phyloP scores from a whole-genome alignment of 2,113 vertebrate species.

The Eulemur rufifrons region DNA sequence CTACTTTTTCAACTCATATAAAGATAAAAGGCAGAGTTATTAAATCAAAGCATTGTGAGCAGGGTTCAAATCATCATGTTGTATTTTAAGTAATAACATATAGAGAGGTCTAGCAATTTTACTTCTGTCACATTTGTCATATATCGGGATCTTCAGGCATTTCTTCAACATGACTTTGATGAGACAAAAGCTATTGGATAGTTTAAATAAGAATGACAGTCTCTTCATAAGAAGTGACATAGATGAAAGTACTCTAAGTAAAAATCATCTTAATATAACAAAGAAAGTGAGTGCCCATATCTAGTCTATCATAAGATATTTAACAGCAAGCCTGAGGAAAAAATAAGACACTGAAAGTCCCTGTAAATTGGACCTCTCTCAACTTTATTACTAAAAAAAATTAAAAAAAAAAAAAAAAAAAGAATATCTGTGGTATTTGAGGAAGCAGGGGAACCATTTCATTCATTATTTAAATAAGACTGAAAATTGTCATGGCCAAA shows the following conservation, averaged over 20 bases:
- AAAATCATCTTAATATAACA: not conserved
- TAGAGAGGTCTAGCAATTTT: not conserved
- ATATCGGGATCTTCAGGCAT: not conserved
- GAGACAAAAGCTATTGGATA: not conserved
- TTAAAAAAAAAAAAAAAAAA: not conserved
- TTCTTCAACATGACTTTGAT: not conserved
- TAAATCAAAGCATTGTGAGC: not conserved
- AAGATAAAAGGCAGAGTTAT: slow-evolving; percentile 44
- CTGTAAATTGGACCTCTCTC: not conserved
- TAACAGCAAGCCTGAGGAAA: not conserved
- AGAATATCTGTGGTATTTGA: not conserved
- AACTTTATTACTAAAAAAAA: not conserved
- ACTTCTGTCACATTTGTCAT: not conserved
- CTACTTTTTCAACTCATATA: slow-evolving; percentile 2
- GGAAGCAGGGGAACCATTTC: not conserved
- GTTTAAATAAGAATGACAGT: slow-evolving; percentile 12
- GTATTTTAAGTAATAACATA: slow-evolving; percentile 7
- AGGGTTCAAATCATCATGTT: not conserved
- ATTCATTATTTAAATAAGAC: slow-evolving; percentile 22
- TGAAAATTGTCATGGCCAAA: not conserved
- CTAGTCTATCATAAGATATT: not conserved
- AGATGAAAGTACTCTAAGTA: not conserved
- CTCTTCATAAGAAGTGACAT: not conserved
- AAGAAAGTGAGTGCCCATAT: not conserved
- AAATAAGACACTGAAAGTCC: not conserved